A percentile compares a stretch with the other conserved stretches of the same genome.
Conservation (phyloP, 2,797 vertebrate genomes). For the Rhinogobio ventralis region DNA sequence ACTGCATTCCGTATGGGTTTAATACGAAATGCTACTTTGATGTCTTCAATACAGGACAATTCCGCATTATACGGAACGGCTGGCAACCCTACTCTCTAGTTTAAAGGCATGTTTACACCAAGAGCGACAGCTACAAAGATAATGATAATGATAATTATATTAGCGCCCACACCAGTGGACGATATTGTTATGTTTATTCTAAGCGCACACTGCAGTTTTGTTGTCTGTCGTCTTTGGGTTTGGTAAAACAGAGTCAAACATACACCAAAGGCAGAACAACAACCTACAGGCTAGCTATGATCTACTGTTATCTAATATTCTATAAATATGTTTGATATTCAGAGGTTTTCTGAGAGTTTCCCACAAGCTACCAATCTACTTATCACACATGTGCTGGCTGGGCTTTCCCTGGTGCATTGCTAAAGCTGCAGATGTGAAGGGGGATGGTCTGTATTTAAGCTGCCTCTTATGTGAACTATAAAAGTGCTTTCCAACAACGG, state of each 20-base stretch:
- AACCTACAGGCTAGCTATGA: not conserved
- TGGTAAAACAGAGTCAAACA: conserved; percentile 9
- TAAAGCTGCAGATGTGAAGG: conserved; percentile 35
- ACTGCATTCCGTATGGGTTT: too few species aligned
- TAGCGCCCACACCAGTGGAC: too few species aligned
- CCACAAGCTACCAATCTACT: conserved; percentile 42
- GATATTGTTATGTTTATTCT: too few species aligned
- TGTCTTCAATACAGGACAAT: too few species aligned
- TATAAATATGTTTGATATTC: conserved; percentile 26
- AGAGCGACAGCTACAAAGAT: too few species aligned
- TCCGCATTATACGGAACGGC: too few species aligned
- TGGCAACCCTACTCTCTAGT: too few species aligned
- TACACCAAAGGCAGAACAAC: conserved; percentile 8
- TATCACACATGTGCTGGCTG: conserved; percentile 19
- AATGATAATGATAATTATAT: too few species aligned
- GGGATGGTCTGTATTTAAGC: conserved; percentile 19
- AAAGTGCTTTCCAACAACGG: conserved; percentile 16
- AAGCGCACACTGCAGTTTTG: too few species aligned
- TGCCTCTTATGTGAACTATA: conserved; percentile 41
- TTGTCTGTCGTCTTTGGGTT: not conserved
- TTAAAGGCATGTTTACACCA: too few species aligned
- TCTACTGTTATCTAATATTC: conserved; percentile 25
- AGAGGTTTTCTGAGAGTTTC: conserved; percentile 23
- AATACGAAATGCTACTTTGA: too few species aligned
- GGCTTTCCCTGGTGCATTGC: conserved; percentile 40